A percentile compares a stretch with the other conserved stretches of the same genome.
Evolutionary conservation across 1,140 invertebrate species (phyloP).

Genomic region (Drosophila athabasca): DNA sequence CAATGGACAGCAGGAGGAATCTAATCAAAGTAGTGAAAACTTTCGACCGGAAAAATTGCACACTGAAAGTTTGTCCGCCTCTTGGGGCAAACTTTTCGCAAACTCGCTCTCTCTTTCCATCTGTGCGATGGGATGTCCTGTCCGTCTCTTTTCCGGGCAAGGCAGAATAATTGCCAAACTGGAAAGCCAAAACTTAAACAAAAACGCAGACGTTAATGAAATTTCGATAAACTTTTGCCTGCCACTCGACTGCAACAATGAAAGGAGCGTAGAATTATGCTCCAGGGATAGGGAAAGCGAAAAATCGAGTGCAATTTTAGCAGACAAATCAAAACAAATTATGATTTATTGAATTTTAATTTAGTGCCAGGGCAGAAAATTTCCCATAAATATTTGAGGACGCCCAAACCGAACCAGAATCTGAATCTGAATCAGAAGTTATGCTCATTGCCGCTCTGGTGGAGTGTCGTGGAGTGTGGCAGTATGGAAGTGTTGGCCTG

Average conservation of each 20-base stretch:
- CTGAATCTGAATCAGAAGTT: constrained; percentile 60
- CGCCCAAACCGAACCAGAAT: constrained; percentile 5
- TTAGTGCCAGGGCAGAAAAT: constrained; percentile 66
- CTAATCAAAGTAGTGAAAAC: constrained; percentile 54
- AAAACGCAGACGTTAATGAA: constrained; percentile 79
- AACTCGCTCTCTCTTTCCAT: neutral
- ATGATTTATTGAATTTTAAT: constrained; percentile 82
- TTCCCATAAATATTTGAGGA: constrained; percentile 80
- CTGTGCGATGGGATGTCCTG: constrained; percentile 11
- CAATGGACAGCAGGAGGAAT: constrained; percentile 29
- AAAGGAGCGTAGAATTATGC: constrained; percentile 9
- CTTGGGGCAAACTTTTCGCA: constrained; percentile 33
- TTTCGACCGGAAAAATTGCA: constrained; percentile 71
- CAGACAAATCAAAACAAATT: constrained; percentile 68
- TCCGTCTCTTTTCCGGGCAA: constrained; percentile 5
- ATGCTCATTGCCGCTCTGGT: constrained; percentile 65
- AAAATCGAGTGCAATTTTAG: constrained; percentile 37
- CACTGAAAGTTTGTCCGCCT: constrained; percentile 48
- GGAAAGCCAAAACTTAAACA: constrained; percentile 76
- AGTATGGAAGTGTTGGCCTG: neutral
- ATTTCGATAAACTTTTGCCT: constrained; percentile 74
- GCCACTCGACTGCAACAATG: constrained; percentile 52
- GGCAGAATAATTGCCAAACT: constrained; percentile 70
- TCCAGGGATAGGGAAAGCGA: constrained; percentile 2
- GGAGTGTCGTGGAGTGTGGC: neutral